Conservation (phyloP, 2,113 vertebrate genomes). For the Pterocles orientalis region DNA sequence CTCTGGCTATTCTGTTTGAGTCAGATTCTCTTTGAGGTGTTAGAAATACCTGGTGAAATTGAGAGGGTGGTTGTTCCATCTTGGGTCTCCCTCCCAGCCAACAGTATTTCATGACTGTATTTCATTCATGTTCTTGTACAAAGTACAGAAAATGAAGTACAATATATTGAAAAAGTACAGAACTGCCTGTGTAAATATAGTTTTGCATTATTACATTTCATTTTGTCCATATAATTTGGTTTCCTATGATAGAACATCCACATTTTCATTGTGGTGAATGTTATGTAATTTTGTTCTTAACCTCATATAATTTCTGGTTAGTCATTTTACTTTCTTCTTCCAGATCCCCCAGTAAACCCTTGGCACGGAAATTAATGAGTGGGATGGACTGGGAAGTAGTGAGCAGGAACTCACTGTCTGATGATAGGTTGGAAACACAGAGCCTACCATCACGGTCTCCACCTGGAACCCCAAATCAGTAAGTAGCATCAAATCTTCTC, state of each 20-base stretch:
- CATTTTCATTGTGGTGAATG: neutral
- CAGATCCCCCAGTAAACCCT: slow-evolving; percentile 96
- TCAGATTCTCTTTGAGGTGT: neutral
- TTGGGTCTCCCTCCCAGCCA: neutral
- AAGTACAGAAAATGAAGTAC: neutral
- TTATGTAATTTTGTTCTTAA: neutral
- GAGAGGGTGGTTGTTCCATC: neutral
- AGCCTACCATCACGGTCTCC: slow-evolving; percentile 97
- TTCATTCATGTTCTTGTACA: neutral
- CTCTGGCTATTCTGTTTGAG: neutral
- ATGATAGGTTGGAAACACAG: slow-evolving; percentile 95
- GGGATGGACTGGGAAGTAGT: slow-evolving; percentile 93
- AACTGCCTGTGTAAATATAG: neutral
- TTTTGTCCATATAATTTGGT: neutral
- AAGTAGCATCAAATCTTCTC: slow-evolving; percentile 66
- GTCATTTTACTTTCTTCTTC: slow-evolving; percentile 28
- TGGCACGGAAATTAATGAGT: slow-evolving; percentile 88
- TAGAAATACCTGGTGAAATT: neutral
- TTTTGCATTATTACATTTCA: neutral
- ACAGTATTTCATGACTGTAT: neutral
- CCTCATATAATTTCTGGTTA: neutral
- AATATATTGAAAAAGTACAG: neutral
- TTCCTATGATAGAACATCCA: neutral
- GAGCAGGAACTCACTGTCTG: slow-evolving; percentile 93
- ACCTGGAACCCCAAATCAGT: slow-evolving; percentile 96